Base-by-base conservation (phyloP, 2,113 vertebrate species). In the Perca schrenkii region DNA sequence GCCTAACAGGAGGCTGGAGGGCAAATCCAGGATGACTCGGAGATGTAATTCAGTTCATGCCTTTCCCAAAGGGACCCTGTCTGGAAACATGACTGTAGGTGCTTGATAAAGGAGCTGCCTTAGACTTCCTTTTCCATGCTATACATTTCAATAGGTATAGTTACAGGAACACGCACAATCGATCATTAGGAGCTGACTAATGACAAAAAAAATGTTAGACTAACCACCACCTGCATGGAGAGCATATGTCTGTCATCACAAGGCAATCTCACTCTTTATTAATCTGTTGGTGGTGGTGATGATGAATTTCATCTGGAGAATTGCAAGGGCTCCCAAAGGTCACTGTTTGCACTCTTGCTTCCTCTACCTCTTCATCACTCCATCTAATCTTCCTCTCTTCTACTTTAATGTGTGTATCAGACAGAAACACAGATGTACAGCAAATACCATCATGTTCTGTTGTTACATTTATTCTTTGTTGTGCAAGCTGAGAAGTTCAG, bases 201-300 rank as follows among this genome's bases (percentile, higher is more conserved):
- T 85, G 80, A 82, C 62, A 57, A 75, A 28, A 28, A 25, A 83
- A 49, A 61, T 81, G 73, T 78, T 63, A 75, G 64, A 52, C 66
- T 77, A 56, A 34, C 68, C 4, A 34, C 85, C 79, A 86, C 90
- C 90, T 92, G 86, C 85, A 66, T 53, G 47, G 86, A 87, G 70
- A 90, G 85, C 90, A 90, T 92, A 86, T 88, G 89, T 80, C 86
- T 21, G 40, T 89, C 86, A 91, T 84, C 83, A 84, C 68, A 74
- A 72, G 80, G 77, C 67, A 74, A 74, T 84, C 70, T 82, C 56
- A 19, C 67, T 85, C 80, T 85, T 83, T 75, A 79, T 83, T 80
- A 86, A 90, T 86, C 82, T 74, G 78, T 62, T 61, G 79, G 50
- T 70, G 80, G 77, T 75, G 47, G 56, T 75, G 47, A 52, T 83